Evolutionary conservation across 1,140 invertebrate genomes (phyloP), one percentile per base, ranked within the genome.

Genomic region (Drosophila ogumai): DNA sequence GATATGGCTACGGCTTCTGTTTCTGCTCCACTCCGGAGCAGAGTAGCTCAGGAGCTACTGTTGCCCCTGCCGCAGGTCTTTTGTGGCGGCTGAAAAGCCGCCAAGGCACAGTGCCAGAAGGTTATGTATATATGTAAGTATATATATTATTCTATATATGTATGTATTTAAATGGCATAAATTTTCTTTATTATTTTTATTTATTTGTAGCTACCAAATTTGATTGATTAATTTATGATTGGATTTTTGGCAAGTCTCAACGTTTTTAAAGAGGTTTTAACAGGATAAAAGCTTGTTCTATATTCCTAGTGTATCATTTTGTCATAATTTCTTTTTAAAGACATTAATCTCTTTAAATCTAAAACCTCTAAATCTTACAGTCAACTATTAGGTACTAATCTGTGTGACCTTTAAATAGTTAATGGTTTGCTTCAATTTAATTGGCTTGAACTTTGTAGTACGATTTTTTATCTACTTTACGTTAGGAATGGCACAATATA

Each of bases 1-100:
- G 36, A 41, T 38, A 36, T 41, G 60, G 46, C 57, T 47, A 31
- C 38, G 63, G 69, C 61, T 80, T 47, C 63, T 67, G 63, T 75
- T 75, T 49, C 72, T 75, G 52, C 47, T 43, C 46, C 38, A 54
- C 46, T 71, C 66, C 43, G 52, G 34, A 50, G 47, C 28, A 50
- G 28, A 32, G 28, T 13, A 3, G 19, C 8, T 55, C 34, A 15
- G 34, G 13, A 55, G 68, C 68, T 72, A 59, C 66, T 72, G 68
- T 56, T 57, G 50, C 65, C 19, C 10, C 49, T 52, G 31, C 10
- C 36, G 63, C 31, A 19, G 7, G 40, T 58, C 68, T 71, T 72
- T 72, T 72, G 68, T 49, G 50, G 41, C 41, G n/a, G 10, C 25
- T 17, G n/a, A 31, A 28, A 71, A 71, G 52, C 72, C 40, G 72